These are phyloP conservation scores for Psammodynastes pulverulentus DNA, from an alignment of 2,113 vertebrate species.

Conservation along the genomic window DNA sequence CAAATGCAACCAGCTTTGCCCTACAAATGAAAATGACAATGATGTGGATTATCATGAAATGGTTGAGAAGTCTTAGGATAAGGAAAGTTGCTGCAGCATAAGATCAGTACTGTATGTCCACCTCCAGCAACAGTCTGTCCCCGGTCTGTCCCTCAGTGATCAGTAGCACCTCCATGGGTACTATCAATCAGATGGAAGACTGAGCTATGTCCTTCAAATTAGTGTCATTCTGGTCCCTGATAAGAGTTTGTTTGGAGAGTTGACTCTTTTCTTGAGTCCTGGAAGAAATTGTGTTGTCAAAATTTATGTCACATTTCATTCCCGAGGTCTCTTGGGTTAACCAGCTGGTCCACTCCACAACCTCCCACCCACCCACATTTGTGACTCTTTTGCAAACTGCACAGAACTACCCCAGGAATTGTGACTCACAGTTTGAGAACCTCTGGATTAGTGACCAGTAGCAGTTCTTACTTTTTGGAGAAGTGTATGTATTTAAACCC, in stretches of 20 bases:
- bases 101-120: not conserved
- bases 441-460: not conserved
- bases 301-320: not conserved
- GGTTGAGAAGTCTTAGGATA: not conserved
- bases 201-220: not conserved
- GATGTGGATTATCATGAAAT: not conserved
- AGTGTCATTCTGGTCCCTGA: not conserved
- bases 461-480: not conserved
- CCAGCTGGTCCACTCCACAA: not conserved
- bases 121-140: not conserved
- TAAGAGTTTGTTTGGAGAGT: not conserved
- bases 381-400: not conserved
- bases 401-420: not conserved
- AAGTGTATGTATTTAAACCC: not conserved
- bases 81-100: not conserved
- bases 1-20: not conserved
- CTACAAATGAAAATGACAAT: not conserved
- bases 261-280: not conserved
- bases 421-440: not conserved
- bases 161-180: not conserved
- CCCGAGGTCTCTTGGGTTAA: not conserved
- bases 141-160: not conserved
- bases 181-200: not conserved
- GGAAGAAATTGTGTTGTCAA: not conserved
- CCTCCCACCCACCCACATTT: not conserved